A percentile compares a stretch with the other conserved stretches of the same genome.
Conservation (phyloP, 1,140 invertebrate species). For the Lineus longissimus region DNA sequence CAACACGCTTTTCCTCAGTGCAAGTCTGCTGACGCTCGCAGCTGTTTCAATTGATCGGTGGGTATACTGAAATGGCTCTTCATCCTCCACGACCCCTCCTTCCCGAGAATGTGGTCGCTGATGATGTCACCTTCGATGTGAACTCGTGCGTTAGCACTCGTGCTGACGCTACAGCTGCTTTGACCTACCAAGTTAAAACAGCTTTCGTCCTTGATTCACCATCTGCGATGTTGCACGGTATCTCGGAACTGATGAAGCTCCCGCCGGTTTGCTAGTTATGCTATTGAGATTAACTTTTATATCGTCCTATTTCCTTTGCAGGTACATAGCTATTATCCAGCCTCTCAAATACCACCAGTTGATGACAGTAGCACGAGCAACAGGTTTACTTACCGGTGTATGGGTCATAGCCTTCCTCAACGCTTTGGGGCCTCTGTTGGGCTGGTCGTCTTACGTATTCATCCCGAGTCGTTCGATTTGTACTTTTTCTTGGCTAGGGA, state of each 20-base stretch:
- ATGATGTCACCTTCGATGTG: not conserved
- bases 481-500: not conserved
- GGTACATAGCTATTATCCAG: not conserved
- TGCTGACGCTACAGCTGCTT: not conserved
- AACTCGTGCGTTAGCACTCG: not conserved
- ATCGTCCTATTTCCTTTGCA: not conserved
- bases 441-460: not conserved
- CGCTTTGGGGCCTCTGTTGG: not conserved
- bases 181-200: not conserved
- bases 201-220: not conserved
- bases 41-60: constrained; percentile 4
- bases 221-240: not conserved
- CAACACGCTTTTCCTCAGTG: not conserved
- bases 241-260: too few species aligned
- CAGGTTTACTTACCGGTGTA: not conserved
- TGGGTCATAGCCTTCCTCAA: constrained; percentile 2
- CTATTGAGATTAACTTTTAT: too few species aligned
- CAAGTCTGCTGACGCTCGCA: not conserved
- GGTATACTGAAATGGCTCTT: not conserved
- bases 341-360: not conserved
- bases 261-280: too few species aligned
- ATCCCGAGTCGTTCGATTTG: not conserved
- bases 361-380: constrained; percentile 2
- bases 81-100: not conserved
- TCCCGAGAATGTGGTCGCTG: not conserved